These are phyloP conservation scores for Pollachius pollachius DNA, from an alignment of 2,113 vertebrate genomes.

Conservation along the genomic window DNA sequence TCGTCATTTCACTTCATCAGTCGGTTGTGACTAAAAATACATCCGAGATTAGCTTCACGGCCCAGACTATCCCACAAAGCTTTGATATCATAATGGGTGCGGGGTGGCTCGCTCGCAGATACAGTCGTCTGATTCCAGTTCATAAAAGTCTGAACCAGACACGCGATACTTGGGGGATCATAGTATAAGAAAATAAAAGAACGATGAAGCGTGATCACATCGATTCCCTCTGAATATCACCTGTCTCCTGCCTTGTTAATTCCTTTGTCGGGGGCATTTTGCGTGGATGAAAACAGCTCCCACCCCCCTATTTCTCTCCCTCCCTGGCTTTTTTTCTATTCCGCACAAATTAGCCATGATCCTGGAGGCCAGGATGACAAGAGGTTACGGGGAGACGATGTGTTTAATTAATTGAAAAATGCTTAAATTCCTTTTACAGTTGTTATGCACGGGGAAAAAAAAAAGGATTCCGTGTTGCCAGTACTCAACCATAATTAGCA, in stretches of 20 bases:
- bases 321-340: slow-evolving; percentile 79
- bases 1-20: slow-evolving; percentile 77
- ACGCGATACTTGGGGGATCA: slow-evolving; percentile 53
- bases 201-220: slow-evolving; percentile 56
- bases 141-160: slow-evolving; percentile 56
- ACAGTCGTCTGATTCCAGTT: slow-evolving; percentile 66
- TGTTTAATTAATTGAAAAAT: slow-evolving; percentile 99
- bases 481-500: slow-evolving; percentile 98
- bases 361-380: slow-evolving; percentile 99
- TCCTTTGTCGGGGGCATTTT: slow-evolving; percentile 68
- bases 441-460: slow-evolving; percentile 88
- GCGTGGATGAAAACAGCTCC: slow-evolving; percentile 64
- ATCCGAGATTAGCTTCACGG: slow-evolving; percentile 71
- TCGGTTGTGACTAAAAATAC: slow-evolving; percentile 78
- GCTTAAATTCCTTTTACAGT: slow-evolving; percentile 99
- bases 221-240: slow-evolving; percentile 56
- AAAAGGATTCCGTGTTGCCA: slow-evolving; percentile 95
- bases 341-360: slow-evolving; percentile 96
- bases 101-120: slow-evolving; percentile 56
- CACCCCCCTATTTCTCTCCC: slow-evolving; percentile 27
- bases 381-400: slow-evolving; percentile 98
- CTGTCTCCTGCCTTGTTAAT: slow-evolving; percentile 58
- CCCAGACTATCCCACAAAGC: slow-evolving; percentile 64
- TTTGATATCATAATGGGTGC: slow-evolving; percentile 74
- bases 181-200: slow-evolving; percentile 12